Conservation (phyloP, 2,113 vertebrate genomes). For the Zapornia atra region DNA sequence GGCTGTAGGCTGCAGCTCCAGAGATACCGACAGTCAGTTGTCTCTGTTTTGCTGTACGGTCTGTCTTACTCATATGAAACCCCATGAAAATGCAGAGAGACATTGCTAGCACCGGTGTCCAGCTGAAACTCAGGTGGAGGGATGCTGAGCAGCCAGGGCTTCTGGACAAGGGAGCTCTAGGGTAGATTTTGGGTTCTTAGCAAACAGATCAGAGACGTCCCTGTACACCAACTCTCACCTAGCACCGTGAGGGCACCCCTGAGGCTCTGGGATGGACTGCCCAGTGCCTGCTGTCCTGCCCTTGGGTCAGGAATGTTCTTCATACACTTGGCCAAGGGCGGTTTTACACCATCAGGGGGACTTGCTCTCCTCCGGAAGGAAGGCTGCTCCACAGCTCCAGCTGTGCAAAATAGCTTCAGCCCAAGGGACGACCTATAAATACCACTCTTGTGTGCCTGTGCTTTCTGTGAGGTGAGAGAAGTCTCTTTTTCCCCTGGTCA, state of each 20-base stretch:
- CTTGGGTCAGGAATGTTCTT: rapidly evolving
- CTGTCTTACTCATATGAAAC: not conserved
- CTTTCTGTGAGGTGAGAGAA: not conserved
- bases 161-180: not conserved
- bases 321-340: not conserved
- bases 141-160: not conserved
- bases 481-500: not conserved
- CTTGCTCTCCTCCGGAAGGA: not conserved
- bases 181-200: not conserved
- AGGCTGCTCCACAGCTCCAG: not conserved
- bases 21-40: not conserved
- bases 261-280: not conserved
- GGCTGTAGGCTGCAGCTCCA: not conserved
- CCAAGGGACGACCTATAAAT: not conserved
- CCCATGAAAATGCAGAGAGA: not conserved
- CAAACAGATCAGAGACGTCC: not conserved
- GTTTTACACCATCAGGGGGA: not conserved
- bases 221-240: not conserved
- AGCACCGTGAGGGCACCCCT: not conserved
- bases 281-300: not conserved
- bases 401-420: not conserved
- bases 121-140: not conserved
- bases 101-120: rapidly evolving
- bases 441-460: rapidly evolving
- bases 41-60: not conserved